Conservation (phyloP, 2,888 invertebrate species). For the Drosophila imparisetae region DNA sequence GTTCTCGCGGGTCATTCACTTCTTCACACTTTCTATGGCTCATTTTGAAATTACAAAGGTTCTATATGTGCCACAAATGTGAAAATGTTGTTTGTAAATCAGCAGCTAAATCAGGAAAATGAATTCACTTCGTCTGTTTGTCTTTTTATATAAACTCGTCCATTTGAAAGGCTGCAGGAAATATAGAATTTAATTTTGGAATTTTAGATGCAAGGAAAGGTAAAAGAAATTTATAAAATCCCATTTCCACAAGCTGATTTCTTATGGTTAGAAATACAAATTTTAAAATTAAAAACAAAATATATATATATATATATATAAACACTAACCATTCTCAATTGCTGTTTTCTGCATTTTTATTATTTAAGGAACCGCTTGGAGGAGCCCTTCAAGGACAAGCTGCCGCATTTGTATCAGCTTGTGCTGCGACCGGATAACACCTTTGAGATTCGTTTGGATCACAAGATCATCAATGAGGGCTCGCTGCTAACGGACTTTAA, state of each 20-base stretch:
- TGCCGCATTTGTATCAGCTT: slow-evolving; percentile 94
- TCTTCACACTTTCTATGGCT: slow-evolving; percentile 25
- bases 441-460: slow-evolving; percentile 93
- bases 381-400: slow-evolving; percentile 95
- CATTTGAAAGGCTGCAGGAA: too few relatives aligned
- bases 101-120: not conserved
- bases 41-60: not conserved
- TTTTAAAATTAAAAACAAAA: not conserved
- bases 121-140: not conserved
- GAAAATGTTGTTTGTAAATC: not conserved
- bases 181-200: too few relatives aligned
- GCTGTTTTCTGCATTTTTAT: not conserved
- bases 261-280: not conserved
- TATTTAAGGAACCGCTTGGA: slow-evolving; percentile 89
- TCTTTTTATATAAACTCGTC: too few relatives aligned
- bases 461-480: slow-evolving; percentile 93
- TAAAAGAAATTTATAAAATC: not conserved
- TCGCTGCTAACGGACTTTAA: slow-evolving; percentile 94
- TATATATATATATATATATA: not conserved
- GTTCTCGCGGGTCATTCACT: slow-evolving; percentile 39
- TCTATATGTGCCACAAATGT: not conserved
- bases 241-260: too few relatives aligned
- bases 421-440: slow-evolving; percentile 92
- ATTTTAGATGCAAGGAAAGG: not conserved
- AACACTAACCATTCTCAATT: slow-evolving; percentile 6